These are phyloP conservation scores for Oncorhynchus clarkii DNA, from an alignment of 2,113 vertebrate species.

Conservation along the genomic window DNA sequence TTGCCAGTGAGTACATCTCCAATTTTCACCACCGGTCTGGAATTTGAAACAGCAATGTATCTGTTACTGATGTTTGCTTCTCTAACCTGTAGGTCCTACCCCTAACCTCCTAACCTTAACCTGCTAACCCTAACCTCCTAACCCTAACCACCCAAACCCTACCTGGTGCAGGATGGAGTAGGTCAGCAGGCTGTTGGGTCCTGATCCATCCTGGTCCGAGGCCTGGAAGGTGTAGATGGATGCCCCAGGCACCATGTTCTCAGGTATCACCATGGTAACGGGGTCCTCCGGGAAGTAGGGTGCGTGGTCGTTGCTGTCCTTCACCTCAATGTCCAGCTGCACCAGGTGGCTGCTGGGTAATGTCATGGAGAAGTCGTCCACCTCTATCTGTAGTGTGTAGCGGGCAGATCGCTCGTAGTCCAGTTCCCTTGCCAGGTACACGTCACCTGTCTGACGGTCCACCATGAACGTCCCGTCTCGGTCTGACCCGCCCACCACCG, in stretches of 20 bases:
- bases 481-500: conserved; percentile 80
- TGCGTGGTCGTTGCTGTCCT: conserved; percentile 90
- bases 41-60: too few relatives aligned
- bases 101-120: too few relatives aligned
- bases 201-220: conserved; percentile 75
- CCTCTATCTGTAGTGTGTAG: conserved; percentile 85
- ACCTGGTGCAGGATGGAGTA: conserved; percentile 79
- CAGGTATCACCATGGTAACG: conserved; percentile 83
- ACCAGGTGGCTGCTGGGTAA: conserved; percentile 82
- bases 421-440: conserved; percentile 84
- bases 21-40: too few relatives aligned
- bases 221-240: conserved; percentile 91
- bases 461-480: conserved; percentile 87
- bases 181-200: conserved; percentile 87
- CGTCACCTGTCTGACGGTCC: conserved; percentile 84
- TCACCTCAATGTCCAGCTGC: conserved; percentile 84
- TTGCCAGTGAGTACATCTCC: too few relatives aligned
- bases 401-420: conserved; percentile 85
- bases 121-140: too few relatives aligned
- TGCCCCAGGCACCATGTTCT: conserved; percentile 76
- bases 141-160: too few relatives aligned
- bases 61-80: too few relatives aligned
- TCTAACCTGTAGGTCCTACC: too few relatives aligned
- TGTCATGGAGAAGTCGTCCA: conserved; percentile 73
- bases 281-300: conserved; percentile 90